A percentile compares a stretch with the other conserved stretches of the same genome.
Evolutionary conservation across 2,888 invertebrate species (phyloP).

Genomic region (Biston betularia): DNA sequence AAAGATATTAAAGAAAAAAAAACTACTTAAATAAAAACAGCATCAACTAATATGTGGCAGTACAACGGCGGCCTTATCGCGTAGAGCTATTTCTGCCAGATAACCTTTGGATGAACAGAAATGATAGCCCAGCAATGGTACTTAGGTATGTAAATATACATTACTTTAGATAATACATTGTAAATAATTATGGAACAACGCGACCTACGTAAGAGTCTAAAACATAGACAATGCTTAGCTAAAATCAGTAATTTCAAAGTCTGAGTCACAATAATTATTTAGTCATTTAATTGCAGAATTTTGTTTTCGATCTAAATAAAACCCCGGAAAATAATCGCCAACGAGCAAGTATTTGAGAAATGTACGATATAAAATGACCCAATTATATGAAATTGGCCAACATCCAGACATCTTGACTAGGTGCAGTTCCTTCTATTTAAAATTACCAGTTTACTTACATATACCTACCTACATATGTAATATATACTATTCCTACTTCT

Average conservation of each 20-base stretch:
- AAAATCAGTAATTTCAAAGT: constrained; percentile 1
- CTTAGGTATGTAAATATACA: too few species aligned
- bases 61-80: too few species aligned
- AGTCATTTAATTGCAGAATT: constrained; percentile 27
- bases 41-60: too few species aligned
- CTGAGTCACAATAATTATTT: not conserved
- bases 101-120: too few species aligned
- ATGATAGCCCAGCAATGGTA: too few species aligned
- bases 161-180: too few species aligned
- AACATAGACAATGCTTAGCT: not conserved
- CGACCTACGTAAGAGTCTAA: not conserved
- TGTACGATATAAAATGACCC: constrained; percentile 70
- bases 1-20: too few species aligned
- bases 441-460: constrained; percentile 55
- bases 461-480: too few species aligned
- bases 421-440: constrained; percentile 65
- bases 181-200: not conserved
- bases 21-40: too few species aligned
- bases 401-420: constrained; percentile 62
- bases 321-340: constrained; percentile 48
- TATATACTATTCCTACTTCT: constrained; percentile 43
- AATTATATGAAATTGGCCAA: constrained; percentile 71
- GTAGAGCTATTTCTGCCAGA: too few species aligned
- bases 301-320: constrained; percentile 46
- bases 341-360: constrained; percentile 59